Evolutionary conservation across 1,140 invertebrate species (phyloP), one percentile per base, ranked within the genome.

Genomic region (Charaxes varanes): DNA sequence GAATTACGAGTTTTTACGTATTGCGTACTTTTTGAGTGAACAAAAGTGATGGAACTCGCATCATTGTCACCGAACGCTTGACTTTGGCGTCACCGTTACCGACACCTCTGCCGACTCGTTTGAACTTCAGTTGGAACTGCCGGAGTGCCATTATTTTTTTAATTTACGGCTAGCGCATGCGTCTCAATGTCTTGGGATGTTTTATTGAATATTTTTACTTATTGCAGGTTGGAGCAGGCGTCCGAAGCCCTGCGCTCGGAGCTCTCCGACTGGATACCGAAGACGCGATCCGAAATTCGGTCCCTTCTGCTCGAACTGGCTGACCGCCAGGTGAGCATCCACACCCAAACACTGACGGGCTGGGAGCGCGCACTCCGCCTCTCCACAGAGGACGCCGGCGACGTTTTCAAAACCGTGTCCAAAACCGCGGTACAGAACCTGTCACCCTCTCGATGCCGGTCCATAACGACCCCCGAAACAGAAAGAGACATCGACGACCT

Each of bases 351-450:
- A 0, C 36, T 76, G 0, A 37, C 56, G 28, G 61, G 65, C 6
- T 82, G 74, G 78, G 74, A 82, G 36, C 52, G 71, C 14, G 74
- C 72, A 0, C 41, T 79, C 0, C 69, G 60, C 14, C 45, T 77
- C 1, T 60, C 70, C 7, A 60, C 64, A 0, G 70, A 77, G 1
- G 57, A 72, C 17, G 37, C 62, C 2, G 48, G 47, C 0, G 57
- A 78, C 8, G 30, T 79, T 11, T 79, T 82, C 46, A 74, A 82
- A 36, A 82, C 78, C 0, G 78, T 79, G 6, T 77, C 78, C 3
- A 76, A 69, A 48, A 64, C 47, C 0, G 73, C 72, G 5, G 66
- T 81, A 1, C 74, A 71, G 14, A 78, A 79, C 7, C 44, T 77
- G 0, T 71, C 72, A 0, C 70, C 74, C 0, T 64, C 69, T 0